phyloP scores from a whole-genome alignment of 1,140 invertebrate genomes.

The Saxidomus purpurata region DNA sequence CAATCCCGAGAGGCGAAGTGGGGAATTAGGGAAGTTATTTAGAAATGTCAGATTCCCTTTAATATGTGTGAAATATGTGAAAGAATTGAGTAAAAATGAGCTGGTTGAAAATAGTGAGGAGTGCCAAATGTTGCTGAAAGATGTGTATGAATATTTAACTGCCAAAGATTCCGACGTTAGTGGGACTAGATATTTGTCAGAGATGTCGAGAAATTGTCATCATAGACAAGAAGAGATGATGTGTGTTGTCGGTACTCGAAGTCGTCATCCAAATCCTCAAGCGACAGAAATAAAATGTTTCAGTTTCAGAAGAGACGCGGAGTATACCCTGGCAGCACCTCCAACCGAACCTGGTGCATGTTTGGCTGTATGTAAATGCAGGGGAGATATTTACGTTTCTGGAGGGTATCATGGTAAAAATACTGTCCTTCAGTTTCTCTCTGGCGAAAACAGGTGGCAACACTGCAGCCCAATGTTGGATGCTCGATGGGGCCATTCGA shows the following conservation, averaged over 20 bases:
- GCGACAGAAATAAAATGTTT: constrained; percentile 63
- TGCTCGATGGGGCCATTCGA: constrained; percentile 63
- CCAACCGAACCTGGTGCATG: constrained; percentile 65
- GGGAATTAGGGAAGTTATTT: constrained; percentile 93
- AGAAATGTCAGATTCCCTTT: constrained; percentile 91
- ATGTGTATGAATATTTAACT: constrained; percentile 77
- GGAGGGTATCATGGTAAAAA: constrained; percentile 62
- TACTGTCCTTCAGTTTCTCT: constrained; percentile 41
- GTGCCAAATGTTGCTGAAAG: constrained; percentile 91
- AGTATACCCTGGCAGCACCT: constrained; percentile 48
- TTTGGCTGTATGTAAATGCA: constrained; percentile 50
- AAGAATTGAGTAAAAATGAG: constrained; percentile 88
- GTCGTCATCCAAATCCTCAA: constrained; percentile 57
- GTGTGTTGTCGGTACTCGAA: constrained; percentile 57
- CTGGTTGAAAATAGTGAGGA: constrained; percentile 89
- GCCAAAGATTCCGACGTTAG: neutral
- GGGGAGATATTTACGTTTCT: constrained; percentile 52
- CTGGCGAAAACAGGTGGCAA: constrained; percentile 58
- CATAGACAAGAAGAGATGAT: constrained; percentile 61
- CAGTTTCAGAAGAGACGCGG: constrained; percentile 53
- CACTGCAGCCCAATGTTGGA: constrained; percentile 44
- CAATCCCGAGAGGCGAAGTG: constrained; percentile 95
- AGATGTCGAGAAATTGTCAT: constrained; percentile 31
- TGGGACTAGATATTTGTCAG: neutral
- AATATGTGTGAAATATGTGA: constrained; percentile 92